Conservation (phyloP, 1,140 invertebrate genomes). For the Meloidogyne hapla region DNA sequence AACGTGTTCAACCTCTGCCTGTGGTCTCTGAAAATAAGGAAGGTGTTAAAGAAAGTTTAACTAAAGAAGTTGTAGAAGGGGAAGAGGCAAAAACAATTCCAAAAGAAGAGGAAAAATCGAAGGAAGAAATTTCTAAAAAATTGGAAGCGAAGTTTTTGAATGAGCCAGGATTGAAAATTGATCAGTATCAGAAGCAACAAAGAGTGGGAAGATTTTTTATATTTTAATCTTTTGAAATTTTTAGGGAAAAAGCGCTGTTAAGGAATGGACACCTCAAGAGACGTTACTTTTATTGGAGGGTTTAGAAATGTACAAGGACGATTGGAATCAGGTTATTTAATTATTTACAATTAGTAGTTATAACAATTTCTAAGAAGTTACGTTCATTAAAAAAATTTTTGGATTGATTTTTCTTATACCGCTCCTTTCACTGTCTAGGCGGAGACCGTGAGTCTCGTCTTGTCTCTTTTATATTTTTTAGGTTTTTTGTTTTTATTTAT, state of each 20-base stretch:
- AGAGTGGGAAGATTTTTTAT: slow-evolving; percentile 52
- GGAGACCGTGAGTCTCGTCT: no score
- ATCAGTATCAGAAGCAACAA: slow-evolving; percentile 76
- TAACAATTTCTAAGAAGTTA: no score
- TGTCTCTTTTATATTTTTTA: no score
- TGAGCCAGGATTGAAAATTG: slow-evolving; percentile 82
- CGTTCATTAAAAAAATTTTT: no score
- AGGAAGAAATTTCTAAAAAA: slow-evolving; percentile 20
- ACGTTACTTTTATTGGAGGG: slow-evolving; percentile 90
- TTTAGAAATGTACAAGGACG: slow-evolving; percentile 95
- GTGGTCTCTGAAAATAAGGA: slow-evolving; percentile 12
- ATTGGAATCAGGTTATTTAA: slow-evolving; percentile 99
- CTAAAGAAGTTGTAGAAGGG: neutral
- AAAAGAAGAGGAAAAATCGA: slow-evolving; percentile 25
- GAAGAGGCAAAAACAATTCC: slow-evolving; percentile 28
- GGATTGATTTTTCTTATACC: no score
- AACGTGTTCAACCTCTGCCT: slow-evolving; percentile 25
- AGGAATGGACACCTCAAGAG: slow-evolving; percentile 99
- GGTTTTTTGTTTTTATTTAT: no score
- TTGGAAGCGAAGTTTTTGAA: slow-evolving; percentile 5
- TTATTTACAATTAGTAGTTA: no score
- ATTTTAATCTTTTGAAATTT: slow-evolving; percentile 30
- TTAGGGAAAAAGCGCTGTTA: slow-evolving; percentile 66
- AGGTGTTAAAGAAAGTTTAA: neutral
- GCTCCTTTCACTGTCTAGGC: no score